These are phyloP conservation scores for Leptocoma aspasia DNA, from an alignment of 2,113 vertebrate species.

Conservation along the genomic window DNA sequence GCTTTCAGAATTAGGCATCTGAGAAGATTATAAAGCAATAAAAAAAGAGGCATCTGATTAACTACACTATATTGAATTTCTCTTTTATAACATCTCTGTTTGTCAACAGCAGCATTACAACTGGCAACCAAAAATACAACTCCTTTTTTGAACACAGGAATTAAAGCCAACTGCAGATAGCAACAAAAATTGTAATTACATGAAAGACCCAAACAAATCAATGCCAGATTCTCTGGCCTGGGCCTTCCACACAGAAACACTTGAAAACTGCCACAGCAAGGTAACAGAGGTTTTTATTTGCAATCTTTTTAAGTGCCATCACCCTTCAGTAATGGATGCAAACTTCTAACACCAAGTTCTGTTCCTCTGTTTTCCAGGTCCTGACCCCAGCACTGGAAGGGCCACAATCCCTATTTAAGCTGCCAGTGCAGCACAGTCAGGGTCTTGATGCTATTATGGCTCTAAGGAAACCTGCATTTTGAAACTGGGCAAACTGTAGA, in stretches of 20 bases:
- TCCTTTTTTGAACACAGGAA: neutral
- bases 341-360: neutral
- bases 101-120: constrained; percentile 21
- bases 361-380: neutral
- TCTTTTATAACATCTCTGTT: constrained; percentile 39
- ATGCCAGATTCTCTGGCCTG: neutral
- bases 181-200: constrained; percentile 21
- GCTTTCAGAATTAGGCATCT: constrained; percentile 35
- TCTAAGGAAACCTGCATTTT: neutral
- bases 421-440: neutral
- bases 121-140: neutral
- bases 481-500: neutral
- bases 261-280: neutral
- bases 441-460: neutral
- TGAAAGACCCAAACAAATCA: neutral
- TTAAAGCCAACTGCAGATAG: constrained; percentile 6
- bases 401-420: neutral
- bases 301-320: neutral
- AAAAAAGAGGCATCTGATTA: constrained; percentile 34
- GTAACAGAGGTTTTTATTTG: neutral
- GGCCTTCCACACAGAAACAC: neutral
- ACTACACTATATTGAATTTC: constrained; percentile 15
- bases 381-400: neutral
- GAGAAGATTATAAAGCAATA: constrained; percentile 21
- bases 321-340: neutral